A percentile compares a stretch with the other conserved stretches of the same genome.
These are phyloP conservation scores for Eupithecia tripunctaria DNA, from an alignment of 2,888 invertebrate genomes.

Conservation along the genomic window DNA sequence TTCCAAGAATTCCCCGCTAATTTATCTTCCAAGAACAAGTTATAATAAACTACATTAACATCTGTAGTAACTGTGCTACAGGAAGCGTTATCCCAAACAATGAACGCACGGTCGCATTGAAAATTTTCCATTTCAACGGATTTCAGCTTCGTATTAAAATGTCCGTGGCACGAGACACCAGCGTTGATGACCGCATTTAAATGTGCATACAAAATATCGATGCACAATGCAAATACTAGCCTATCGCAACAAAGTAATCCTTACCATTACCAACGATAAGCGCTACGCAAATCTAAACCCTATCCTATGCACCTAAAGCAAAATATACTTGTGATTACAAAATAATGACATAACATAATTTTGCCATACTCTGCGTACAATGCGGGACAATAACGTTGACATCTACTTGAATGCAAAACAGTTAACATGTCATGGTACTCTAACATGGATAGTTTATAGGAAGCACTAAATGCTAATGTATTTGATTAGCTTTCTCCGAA, in stretches of 20 bases:
- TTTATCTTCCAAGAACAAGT: constrained; percentile 30
- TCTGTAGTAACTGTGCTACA: constrained; percentile 35
- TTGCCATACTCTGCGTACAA: constrained; percentile 53
- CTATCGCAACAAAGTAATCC: constrained; percentile 55
- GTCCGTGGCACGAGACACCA: constrained; percentile 55
- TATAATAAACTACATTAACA: constrained; percentile 24
- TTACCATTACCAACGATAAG: constrained; percentile 37
- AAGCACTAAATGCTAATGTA: constrained; percentile 65
- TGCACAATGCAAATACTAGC: constrained; percentile 75
- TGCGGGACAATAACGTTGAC: constrained; percentile 78
- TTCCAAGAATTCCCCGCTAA: constrained; percentile 21
- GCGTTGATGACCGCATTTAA: constrained; percentile 80
- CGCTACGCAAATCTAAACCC: constrained; percentile 46
- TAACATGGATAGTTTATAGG: constrained; percentile 71
- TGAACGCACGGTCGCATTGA: constrained; percentile 53
- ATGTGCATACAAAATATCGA: constrained; percentile 82
- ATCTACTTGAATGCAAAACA: constrained; percentile 79
- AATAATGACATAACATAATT: constrained; percentile 32
- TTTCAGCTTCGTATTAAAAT: constrained; percentile 69
- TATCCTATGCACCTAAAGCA: constrained; percentile 39
- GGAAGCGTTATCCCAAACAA: constrained; percentile 48
- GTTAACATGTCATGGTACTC: constrained; percentile 72
- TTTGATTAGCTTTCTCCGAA: constrained; percentile 33
- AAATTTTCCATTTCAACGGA: constrained; percentile 62
- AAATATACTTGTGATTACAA: constrained; percentile 25